Evolutionary conservation across 2,113 vertebrate species (phyloP), one percentile per base, ranked within the genome.

Genomic region (Epinephelus cyanopodus): DNA sequence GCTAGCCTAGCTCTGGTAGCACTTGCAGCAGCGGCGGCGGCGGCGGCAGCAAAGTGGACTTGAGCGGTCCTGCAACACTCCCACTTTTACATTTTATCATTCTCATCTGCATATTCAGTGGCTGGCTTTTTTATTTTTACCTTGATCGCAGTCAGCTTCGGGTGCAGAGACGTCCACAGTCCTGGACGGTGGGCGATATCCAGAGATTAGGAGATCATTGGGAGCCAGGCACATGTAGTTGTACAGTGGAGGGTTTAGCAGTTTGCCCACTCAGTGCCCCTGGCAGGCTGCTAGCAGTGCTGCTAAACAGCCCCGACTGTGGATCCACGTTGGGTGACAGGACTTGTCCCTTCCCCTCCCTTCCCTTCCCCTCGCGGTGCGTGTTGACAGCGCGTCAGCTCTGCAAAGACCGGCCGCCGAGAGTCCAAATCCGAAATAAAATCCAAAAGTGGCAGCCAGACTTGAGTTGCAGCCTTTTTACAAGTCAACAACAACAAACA

Each of bases 171-270:
- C 90, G 93, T 95, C 93, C 93, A 94, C 91, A 10, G 54, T 89
- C 75, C 87, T 82, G 91, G 90, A 89, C 88, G 92, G 90, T 66
- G 79, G 58, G 84, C 72, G 90, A 88, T 82, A 85, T 81, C 81
- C 81, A 25, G 77, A 85, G 88, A 88, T 94, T 82, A 93, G 91
- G 90, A 87, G 87, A 89, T 90, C 93, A 95, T 94, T 83, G 88
- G 90, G 85, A 88, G 89, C 91, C 82, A 82, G 83, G 89, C 91
- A 94, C 92, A 95, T 94, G 93, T 91, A 94, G 91, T 87, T 89
- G 57, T 79, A 74, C 73, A 63, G 79, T 12, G 79, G 64, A 68
- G 60, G 83, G 77, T 88, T 90, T 78, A 85, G 89, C 87, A 57
- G 74, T 86, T 74, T 86, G 80, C 88, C 86, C 85, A 74, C 77